Percentiles rank a stretch among this genome's conserved stretches.
These are phyloP conservation scores for Sandelia bainsii DNA, from an alignment of 2,797 vertebrate species.

Conservation along the genomic window DNA sequence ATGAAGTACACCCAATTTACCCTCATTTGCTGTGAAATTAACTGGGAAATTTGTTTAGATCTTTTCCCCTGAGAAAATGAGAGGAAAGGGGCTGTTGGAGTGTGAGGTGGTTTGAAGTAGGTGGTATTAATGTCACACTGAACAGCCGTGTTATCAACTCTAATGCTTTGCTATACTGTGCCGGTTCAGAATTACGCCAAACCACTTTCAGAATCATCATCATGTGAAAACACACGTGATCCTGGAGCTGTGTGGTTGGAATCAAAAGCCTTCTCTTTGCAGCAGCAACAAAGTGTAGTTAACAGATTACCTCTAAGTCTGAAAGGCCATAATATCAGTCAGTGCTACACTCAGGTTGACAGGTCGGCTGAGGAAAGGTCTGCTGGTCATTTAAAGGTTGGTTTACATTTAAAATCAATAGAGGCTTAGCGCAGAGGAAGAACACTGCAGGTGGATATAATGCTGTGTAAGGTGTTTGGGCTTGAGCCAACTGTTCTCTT, in stretches of 20 bases:
- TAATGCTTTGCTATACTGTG: conserved; percentile 15
- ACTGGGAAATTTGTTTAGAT: conserved; percentile 79
- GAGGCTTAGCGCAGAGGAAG: conserved; percentile 49
- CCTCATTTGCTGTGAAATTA: conserved; percentile 83
- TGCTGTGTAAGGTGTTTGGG: conserved; percentile 73
- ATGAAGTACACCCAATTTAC: conserved; percentile 82
- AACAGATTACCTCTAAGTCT: conserved; percentile 37
- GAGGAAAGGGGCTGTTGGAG: conserved; percentile 36
- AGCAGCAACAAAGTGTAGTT: conserved; percentile 16
- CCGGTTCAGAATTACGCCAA: conserved; percentile 12
- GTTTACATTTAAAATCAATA: conserved; percentile 65
- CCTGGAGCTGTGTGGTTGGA: neutral
- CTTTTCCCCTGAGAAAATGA: conserved; percentile 55
- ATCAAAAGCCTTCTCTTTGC: conserved; percentile 11
- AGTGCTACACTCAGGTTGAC: conserved; percentile 31
- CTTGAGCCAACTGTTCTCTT: conserved; percentile 64
- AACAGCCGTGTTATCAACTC: conserved; percentile 40
- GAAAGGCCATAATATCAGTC: conserved; percentile 15
- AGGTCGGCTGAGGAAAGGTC: conserved; percentile 45
- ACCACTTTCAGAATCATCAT: neutral
- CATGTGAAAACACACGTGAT: neutral
- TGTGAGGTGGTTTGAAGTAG: conserved; percentile 38
- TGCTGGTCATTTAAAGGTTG: conserved; percentile 69
- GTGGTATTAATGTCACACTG: conserved; percentile 43
- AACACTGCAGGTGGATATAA: conserved; percentile 72